These are phyloP conservation scores for Cheilinus undulatus DNA, from an alignment of 2,113 vertebrate species.

Conservation along the genomic window DNA sequence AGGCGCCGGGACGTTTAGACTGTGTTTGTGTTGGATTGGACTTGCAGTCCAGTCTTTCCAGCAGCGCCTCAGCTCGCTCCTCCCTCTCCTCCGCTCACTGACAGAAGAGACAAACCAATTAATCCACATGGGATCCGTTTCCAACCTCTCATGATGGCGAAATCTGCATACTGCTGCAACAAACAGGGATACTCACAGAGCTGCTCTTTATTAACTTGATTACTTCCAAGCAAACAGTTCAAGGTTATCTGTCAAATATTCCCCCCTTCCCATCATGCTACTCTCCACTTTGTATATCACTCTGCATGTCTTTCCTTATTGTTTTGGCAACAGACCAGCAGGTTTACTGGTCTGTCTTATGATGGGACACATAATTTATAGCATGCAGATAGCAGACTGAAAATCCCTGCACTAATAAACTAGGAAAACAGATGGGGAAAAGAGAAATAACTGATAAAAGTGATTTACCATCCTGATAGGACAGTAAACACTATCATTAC, in stretches of 20 bases:
- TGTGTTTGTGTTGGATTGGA: slow-evolving; percentile 7
- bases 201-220: no score
- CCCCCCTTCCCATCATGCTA: no score
- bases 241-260: no score
- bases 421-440: neutral
- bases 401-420: neutral
- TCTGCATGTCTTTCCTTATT: neutral
- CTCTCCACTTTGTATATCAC: neutral
- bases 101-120: neutral
- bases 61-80: slow-evolving; percentile 20
- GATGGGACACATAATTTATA: neutral
- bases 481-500: neutral
- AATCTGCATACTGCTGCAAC: no score
- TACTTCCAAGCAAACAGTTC: neutral
- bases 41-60: neutral
- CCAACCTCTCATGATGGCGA: no score
- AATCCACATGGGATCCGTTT: neutral
- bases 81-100: slow-evolving; percentile 13
- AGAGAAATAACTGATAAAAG: neutral
- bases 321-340: slow-evolving; percentile 35
- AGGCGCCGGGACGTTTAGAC: neutral
- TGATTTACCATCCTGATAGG: neutral
- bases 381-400: neutral
- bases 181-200: no score
- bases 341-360: neutral